A percentile compares a stretch with the other conserved stretches of the same genome.
These are phyloP conservation scores for Dorcus parallelipipedus DNA, from an alignment of 2,888 invertebrate species.

Conservation along the genomic window DNA sequence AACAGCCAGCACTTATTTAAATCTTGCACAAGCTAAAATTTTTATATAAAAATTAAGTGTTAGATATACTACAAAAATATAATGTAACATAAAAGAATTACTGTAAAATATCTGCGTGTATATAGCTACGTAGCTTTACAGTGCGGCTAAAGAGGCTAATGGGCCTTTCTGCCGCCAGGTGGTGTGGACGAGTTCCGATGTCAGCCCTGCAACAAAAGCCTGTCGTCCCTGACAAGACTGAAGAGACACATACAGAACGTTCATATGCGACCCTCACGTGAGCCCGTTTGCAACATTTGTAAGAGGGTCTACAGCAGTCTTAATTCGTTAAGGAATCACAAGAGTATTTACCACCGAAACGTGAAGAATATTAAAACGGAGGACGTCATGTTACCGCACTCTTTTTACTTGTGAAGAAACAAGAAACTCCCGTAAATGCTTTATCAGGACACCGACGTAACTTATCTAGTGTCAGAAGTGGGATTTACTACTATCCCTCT, in stretches of 20 bases:
- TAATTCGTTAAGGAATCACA: constrained; percentile 87
- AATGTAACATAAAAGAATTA: neutral
- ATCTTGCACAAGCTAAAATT: too few species aligned
- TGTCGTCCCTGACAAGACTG: constrained; percentile 81
- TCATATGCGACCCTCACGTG: constrained; percentile 85
- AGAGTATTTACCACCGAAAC: constrained; percentile 87
- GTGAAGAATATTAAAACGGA: constrained; percentile 69
- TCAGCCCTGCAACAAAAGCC: constrained; percentile 88
- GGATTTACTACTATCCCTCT: neutral
- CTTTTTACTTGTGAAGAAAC: constrained; percentile 43
- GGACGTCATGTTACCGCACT: constrained; percentile 45
- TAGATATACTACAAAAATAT: neutral
- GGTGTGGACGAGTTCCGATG: constrained; percentile 85
- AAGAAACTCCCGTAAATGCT: neutral
- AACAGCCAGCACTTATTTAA: too few species aligned
- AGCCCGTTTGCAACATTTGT: constrained; percentile 89
- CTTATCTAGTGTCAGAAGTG: neutral
- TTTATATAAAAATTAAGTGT: too few species aligned
- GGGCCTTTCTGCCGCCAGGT: constrained; percentile 42
- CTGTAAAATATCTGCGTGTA: constrained; percentile 44
- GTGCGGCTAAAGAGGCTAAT: constrained; percentile 39
- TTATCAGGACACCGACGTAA: neutral
- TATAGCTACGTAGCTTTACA: constrained; percentile 34
- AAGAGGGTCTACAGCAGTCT: constrained; percentile 89
- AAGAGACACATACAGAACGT: constrained; percentile 91